Base-by-base conservation (phyloP, 2,113 vertebrate species). In the Perca fluviatilis region DNA sequence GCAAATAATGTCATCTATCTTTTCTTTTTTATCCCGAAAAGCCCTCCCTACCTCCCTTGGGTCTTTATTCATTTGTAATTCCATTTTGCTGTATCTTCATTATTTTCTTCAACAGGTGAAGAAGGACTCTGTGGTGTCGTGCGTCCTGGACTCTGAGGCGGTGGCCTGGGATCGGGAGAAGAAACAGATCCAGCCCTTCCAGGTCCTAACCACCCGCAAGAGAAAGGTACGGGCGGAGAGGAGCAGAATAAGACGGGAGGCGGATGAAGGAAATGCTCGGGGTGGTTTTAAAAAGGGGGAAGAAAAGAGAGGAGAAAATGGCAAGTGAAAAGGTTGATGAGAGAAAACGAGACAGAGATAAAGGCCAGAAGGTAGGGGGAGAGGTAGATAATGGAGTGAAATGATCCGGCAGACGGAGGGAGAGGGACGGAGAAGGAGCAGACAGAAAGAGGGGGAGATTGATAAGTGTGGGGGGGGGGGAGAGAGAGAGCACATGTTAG, bases 121-220 rank as follows among this genome's bases (percentile, higher is more conserved):
- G 90, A 95, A 94, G 82, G 93, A 88, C 0, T 94, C 93, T 0
- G 97, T 98, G 71, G 86, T 92, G 0, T 97, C 96, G 18, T 98
- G 97, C 46, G 96, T 98, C 62, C 86, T 98, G 84, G 97, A 98
- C 85, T 64, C 96, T 0, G 97, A 98, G 85, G 97, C 96, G 0
- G 97, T 98, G 65, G 97, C 97, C 18, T 98, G 97, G 97, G 97
- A 98, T 79, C 90, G 87, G 2, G 95, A 96, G 78, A 97, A 97
- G 89, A 96, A 95, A 69, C 97, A 97, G 89, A 97, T 98, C 78
- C 97, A 97, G 80, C 96, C 97, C 0, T 98, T 98, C 91, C 97
- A 98, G 91, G 96, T 98, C 47, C 96, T 98, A 56, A 97, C 96
- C 85, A 98, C 97, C 0, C 94, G 97, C 3, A 98, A 98, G 83